phyloP scores from a whole-genome alignment of 2,797 vertebrate species.

The Fistularia tabacaria region DNA sequence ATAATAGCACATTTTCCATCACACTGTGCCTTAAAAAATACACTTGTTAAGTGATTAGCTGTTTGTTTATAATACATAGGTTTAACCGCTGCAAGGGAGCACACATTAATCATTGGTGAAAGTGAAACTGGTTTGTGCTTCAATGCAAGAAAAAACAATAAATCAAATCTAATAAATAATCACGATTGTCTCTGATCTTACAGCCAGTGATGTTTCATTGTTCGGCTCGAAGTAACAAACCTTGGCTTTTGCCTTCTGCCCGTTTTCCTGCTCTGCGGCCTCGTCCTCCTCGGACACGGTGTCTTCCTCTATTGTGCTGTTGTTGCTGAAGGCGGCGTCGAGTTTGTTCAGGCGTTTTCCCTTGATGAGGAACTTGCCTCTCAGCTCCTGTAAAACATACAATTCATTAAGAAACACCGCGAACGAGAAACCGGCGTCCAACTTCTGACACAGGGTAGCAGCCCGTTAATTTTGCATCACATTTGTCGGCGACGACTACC shows the following conservation, averaged over 20 bases:
- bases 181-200: too few species aligned
- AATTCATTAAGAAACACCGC: neutral
- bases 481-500: neutral
- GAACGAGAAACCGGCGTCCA: neutral
- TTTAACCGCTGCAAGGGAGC: too few species aligned
- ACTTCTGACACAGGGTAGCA: neutral
- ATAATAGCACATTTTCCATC: too few species aligned
- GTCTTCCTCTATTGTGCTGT: slow-evolving; percentile 56
- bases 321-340: slow-evolving; percentile 63
- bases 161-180: too few species aligned
- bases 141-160: too few species aligned
- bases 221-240: slow-evolving; percentile 24
- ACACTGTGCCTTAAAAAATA: too few species aligned
- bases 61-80: too few species aligned
- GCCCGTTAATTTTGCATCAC: neutral
- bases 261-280: slow-evolving; percentile 85
- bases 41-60: too few species aligned
- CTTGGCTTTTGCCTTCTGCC: slow-evolving; percentile 72
- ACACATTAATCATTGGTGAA: too few species aligned
- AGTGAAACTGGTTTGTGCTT: too few species aligned
- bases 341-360: slow-evolving; percentile 90
- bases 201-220: neutral
- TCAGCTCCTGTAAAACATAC: slow-evolving; percentile 80
- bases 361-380: slow-evolving; percentile 87
- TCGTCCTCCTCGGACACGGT: slow-evolving; percentile 94